phyloP scores from a whole-genome alignment of 2,888 invertebrate species.

The Pinctada fucata region DNA sequence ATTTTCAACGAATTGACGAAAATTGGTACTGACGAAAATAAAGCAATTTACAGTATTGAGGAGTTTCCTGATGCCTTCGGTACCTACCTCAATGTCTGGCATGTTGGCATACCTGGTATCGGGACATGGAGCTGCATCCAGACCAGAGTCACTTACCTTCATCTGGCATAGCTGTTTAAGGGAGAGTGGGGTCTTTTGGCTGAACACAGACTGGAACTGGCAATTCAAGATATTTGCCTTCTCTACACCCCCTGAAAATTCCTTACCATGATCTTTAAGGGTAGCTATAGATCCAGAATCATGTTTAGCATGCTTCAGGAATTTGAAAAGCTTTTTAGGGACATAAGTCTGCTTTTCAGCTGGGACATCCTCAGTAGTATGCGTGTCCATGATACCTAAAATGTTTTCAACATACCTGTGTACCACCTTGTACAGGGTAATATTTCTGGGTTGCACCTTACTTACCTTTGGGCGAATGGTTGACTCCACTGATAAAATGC shows the following conservation, averaged over 20 bases:
- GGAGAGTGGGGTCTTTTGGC: neutral
- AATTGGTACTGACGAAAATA: too few relatives aligned
- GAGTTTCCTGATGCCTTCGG: neutral
- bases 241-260: conserved; percentile 1
- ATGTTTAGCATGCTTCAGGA: neutral
- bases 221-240: neutral
- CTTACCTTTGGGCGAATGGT: neutral
- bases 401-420: conserved; percentile 4
- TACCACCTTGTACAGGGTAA: neutral
- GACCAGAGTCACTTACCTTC: neutral
- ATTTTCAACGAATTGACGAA: too few relatives aligned
- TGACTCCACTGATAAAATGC: neutral
- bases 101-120: neutral
- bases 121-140: neutral
- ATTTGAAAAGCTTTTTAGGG: neutral
- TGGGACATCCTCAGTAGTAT: neutral
- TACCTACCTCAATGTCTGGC: conserved; percentile 1
- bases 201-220: neutral
- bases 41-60: too few relatives aligned
- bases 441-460: conserved; percentile 8
- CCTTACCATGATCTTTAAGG: conserved; percentile 1
- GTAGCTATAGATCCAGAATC: neutral
- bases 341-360: neutral
- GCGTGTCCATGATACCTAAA: conserved; percentile 3
- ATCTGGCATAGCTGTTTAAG: neutral